Base-by-base conservation (phyloP, 2,797 vertebrate species). In the Podargus strigoides region DNA sequence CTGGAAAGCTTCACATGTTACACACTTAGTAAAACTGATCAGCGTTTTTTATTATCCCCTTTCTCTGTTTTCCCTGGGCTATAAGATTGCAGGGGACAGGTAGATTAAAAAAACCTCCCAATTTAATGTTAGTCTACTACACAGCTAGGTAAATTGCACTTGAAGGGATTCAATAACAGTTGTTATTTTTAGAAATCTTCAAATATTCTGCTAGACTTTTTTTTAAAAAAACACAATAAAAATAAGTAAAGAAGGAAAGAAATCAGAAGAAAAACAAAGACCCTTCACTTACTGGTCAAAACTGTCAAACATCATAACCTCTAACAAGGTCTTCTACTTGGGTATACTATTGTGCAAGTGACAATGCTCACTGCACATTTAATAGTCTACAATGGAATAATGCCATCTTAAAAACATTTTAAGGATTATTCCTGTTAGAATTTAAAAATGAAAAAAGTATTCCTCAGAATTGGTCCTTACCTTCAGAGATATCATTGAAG, bases 41-140 rank as follows among this genome's bases (percentile, higher is more conserved):
- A 46, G 1, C 24, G 14, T 24, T 37, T 87, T 69, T 44, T 49
- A 84, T 68, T 46, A 67, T 5, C 4, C 14, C 5, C 4, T 67
- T 81, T 55, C 19, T n/a, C 39, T 72, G 9, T 42, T 34, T 87
- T 41, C 23, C 34, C 7, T 36, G 26, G 53, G 21, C n/a, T 85
- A 6, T 36, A 80, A 76, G 24, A 77, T 7, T 77, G 53, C 3
- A 14, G 14, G 4, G 32, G n/a, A 37, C 21, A 80, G 16, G n/a
- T 4, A 63, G 47, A 55, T 32, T 20, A 39, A 67, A 83, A 86
- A 10, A 7, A 6, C n/a, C n/a, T 27, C 64, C 21, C 0, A 0
- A 39, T 67, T 72, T 62, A 59, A 75, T 24, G 7, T 20, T n/a
- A 42, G 21, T 17, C 4, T 59, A 67, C 39, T 47, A 59, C 24